Evolutionary conservation across 2,113 vertebrate species (phyloP), one percentile per base, ranked within the genome.

Genomic region (Euleptes europaea): DNA sequence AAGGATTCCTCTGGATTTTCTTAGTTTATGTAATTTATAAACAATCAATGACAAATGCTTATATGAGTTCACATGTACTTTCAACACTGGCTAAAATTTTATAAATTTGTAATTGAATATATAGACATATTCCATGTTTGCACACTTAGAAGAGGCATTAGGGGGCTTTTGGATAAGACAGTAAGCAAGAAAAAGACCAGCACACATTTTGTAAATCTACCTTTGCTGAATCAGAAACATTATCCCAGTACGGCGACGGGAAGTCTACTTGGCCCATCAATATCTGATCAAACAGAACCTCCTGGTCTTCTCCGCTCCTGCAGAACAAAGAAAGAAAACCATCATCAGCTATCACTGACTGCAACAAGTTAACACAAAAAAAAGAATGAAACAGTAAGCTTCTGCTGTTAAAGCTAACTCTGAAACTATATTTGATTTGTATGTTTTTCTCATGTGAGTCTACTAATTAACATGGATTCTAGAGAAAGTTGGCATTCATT

Each of bases 211-310:
- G 9, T 35, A 88, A 84, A 85, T 92, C 5, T 86, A 99, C 99
- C 97, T 99, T 99, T 79, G 99, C 99, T 13, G 97, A 96, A 63
- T 98, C 98, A 17, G 99, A 99, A 83, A 99, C 95, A 0, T 97
- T 98, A 92, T 99, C 98, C 99, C 98, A 99, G 85, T 98, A 97
- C 0, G 98, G 97, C 91, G 97, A 94, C 60, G 99, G 98, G 89
- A 99, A 99, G 90, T 99, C 98, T 88, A 99, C 96, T 91, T 97
- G 97, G 15, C 97, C 98, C 95, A 95, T 97, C 90, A 98, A 92
- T 93, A 99, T 99, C 94, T 99, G 98, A 89, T 99, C 97, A 92
- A 99, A 99, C 80, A 99, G 96, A 40, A 95, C 97, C 78, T 99
- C 98, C 91, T 99, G 98, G 89, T 99, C 98, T 76, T 98, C 97